Evolutionary conservation across 1,140 invertebrate genomes (phyloP), one percentile per base, ranked within the genome.

Genomic region (Ceratina japonica): DNA sequence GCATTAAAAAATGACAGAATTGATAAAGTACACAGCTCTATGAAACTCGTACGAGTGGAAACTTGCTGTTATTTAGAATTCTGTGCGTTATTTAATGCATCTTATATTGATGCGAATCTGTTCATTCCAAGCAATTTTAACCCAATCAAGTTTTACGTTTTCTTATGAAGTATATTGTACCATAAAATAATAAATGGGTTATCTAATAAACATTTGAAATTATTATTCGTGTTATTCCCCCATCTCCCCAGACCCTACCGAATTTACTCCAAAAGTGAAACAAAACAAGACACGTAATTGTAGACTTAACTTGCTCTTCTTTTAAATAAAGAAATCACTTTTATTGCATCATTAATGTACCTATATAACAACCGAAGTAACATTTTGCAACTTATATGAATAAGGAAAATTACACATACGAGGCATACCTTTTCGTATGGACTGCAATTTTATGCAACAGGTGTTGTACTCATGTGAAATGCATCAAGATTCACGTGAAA

Each of bases 81-180:
- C 61, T 65, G 66, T n/a, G n/a, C 54, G 31, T 64, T 24, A 79
- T 79, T 69, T 83, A 76, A 27, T 77, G 24, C 69, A 80, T 54
- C 70, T 70, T 76, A 56, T 72, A 56, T 72, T 71, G 31, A 77
- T 81, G 63, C 81, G 79, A 83, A 82, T 89, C 51, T 89, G 80
- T 88, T 87, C 88, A 89, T 89, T 89, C 87, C 88, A 82, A 85
- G 73, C 81, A 85, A 78, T 84, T 85, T 79, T 88, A 87, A 85
- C 63, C 65, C 73, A 78, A 68, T 72, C 61, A 49, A 75, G 68
- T 83, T 82, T 76, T 70, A 37, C 71, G 78, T 80, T 84, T 84
- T 82, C 68, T 76, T 82, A 80, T 22, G 64, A 75, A 73, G 73
- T 24, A 73, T 80, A 72, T 79, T 84, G 72, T 80, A 69, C 75